Evolutionary conservation across 92 coral and sea anemone genomes (phyloP).

Genomic region (Zoanthus sansibaricus): DNA sequence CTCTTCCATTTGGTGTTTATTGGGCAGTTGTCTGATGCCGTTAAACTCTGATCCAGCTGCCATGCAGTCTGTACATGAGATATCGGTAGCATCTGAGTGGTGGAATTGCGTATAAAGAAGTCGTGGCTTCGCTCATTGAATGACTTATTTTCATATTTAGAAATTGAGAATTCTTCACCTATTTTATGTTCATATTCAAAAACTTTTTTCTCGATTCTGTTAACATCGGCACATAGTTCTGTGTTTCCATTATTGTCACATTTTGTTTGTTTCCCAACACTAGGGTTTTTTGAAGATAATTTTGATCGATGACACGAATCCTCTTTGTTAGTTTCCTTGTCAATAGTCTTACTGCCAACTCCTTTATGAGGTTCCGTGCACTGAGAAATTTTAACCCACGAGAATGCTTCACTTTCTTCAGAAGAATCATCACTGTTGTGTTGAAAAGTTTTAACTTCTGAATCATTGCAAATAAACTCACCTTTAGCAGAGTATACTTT

Average conservation of each 20-base stretch:
- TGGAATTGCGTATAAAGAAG: not conserved
- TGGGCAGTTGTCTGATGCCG: not conserved
- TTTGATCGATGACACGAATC: not conserved
- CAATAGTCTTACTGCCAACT: not conserved
- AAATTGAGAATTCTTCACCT: not conserved
- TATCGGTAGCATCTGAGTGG: not conserved
- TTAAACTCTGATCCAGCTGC: constrained; percentile 32
- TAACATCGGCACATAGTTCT: not conserved
- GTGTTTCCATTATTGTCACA: not conserved
- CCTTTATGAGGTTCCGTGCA: not conserved
- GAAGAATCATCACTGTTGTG: not conserved
- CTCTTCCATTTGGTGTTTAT: not conserved
- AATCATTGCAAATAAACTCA: not conserved
- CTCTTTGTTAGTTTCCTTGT: not conserved
- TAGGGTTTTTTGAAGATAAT: not conserved
- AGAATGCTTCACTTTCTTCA: not conserved
- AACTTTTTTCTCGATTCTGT: not conserved
- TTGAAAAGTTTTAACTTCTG: not conserved
- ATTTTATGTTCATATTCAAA: not conserved
- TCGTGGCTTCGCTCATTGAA: not conserved
- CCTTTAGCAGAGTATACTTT: not conserved
- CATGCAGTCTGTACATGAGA: not conserved
- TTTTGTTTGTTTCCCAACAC: not conserved
- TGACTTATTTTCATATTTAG: not conserved
- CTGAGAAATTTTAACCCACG: constrained; percentile 12